Evolutionary conservation across 1,140 invertebrate species (phyloP).

Genomic region (Papilio dardanus): DNA sequence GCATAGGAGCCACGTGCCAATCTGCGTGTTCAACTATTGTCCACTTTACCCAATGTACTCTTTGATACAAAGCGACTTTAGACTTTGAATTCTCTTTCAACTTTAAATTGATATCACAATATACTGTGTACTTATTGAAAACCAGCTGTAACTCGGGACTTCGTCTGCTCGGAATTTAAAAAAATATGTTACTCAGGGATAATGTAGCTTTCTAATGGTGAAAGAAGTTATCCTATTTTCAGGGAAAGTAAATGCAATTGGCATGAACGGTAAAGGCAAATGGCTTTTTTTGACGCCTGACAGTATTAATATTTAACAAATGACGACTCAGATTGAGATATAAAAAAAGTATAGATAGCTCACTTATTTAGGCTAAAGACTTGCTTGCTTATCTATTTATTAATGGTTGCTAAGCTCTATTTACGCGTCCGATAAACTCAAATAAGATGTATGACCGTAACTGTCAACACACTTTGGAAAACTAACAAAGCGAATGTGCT

Average conservation of each 20-base stretch:
- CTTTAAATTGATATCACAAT: background rate
- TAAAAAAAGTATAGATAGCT: too few relatives aligned
- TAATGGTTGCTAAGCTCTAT: background rate
- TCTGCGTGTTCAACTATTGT: slow-evolving; percentile 23
- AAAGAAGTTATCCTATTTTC: too few relatives aligned
- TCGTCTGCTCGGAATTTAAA: too few relatives aligned
- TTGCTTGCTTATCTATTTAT: background rate
- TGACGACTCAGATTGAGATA: too few relatives aligned
- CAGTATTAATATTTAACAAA: too few relatives aligned
- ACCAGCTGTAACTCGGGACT: too few relatives aligned
- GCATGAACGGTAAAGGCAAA: too few relatives aligned
- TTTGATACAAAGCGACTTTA: background rate
- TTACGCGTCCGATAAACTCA: background rate
- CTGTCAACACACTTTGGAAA: slow-evolving; percentile 30
- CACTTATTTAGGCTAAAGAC: background rate
- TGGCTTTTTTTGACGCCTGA: too few relatives aligned
- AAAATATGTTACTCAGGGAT: too few relatives aligned
- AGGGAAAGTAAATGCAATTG: too few relatives aligned
- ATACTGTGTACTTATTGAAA: too few relatives aligned
- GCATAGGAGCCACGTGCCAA: slow-evolving; percentile 39
- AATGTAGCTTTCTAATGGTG: too few relatives aligned
- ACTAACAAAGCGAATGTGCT: slow-evolving; percentile 25
- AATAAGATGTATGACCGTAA: slow-evolving; percentile 12
- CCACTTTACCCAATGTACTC: slow-evolving; percentile 20
- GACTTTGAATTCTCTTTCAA: background rate